These are phyloP conservation scores for Petrolisthes manimaculis DNA, from an alignment of 2,888 invertebrate species.

Conservation along the genomic window DNA sequence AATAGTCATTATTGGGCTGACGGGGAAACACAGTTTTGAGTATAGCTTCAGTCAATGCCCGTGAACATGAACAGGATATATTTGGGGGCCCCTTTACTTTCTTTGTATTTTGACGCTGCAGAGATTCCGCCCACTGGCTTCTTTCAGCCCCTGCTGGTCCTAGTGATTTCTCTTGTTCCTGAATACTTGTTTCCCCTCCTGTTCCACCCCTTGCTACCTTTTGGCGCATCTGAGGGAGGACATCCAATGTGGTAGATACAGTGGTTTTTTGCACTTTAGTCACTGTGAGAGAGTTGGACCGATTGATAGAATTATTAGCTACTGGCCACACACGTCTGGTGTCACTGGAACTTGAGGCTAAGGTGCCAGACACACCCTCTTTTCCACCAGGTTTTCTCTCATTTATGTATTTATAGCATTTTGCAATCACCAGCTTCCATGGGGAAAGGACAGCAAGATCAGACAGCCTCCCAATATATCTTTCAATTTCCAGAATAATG, in stretches of 20 bases:
- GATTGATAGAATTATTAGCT: not conserved
- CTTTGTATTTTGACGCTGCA: not conserved
- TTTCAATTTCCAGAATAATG: conserved; percentile 30
- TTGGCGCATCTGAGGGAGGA: not conserved
- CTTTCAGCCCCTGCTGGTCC: not conserved
- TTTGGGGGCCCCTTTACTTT: not conserved
- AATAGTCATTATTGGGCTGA: conserved; percentile 13
- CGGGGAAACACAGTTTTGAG: conserved; percentile 9
- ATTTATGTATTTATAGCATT: conserved; percentile 29
- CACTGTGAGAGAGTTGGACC: not conserved
- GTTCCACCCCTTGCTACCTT: not conserved
- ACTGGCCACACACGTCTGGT: not conserved
- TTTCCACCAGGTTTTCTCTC: conserved; percentile 25
- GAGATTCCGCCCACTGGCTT: conserved; percentile 3
- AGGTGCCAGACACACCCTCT: not conserved
- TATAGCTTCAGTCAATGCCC: not conserved
- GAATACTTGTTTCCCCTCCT: too few relatives aligned
- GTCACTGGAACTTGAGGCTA: not conserved
- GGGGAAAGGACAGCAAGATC: not conserved
- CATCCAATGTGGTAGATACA: not conserved
- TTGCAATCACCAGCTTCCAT: conserved; percentile 18
- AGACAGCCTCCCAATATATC: conserved; percentile 6
- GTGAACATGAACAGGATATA: not conserved
- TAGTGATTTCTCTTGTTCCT: not conserved
- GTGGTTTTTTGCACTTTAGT: not conserved